These are phyloP conservation scores for Amblyornis subalaris DNA, from an alignment of 2,113 vertebrate species.

Conservation along the genomic window DNA sequence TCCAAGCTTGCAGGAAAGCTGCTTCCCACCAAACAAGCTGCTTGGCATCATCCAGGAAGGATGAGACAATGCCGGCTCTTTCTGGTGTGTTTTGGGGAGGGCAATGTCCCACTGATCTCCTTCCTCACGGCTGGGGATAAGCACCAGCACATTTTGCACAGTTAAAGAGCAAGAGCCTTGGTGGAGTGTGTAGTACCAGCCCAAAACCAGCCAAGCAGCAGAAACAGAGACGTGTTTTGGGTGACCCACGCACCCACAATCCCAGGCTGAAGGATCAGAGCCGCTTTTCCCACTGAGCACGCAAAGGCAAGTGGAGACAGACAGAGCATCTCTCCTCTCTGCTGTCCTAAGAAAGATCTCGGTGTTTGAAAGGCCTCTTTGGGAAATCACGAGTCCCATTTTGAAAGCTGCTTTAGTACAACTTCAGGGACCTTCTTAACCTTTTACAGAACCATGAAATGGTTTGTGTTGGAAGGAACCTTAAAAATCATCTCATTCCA, in stretches of 20 bases:
- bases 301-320: not conserved
- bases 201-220: not conserved
- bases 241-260: fast-evolving
- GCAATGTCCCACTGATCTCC: fast-evolving
- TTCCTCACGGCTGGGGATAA: fast-evolving
- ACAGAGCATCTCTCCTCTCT: not conserved
- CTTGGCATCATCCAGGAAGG: not conserved
- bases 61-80: fast-evolving
- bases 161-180: not conserved
- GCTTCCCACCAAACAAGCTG: not conserved
- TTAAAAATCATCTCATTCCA: not conserved
- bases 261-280: not conserved
- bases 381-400: not conserved
- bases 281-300: fast-evolving
- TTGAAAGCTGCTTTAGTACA: not conserved
- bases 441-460: not conserved
- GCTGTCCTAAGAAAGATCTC: not conserved
- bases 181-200: not conserved
- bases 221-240: not conserved
- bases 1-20: not conserved
- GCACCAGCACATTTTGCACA: too few species aligned
- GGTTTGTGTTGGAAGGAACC: not conserved
- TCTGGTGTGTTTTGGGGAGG: not conserved
- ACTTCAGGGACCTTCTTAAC: not conserved
- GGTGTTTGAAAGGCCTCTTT: not conserved